phyloP scores from a whole-genome alignment of 2,888 invertebrate species.

The Cantharis nigra region DNA sequence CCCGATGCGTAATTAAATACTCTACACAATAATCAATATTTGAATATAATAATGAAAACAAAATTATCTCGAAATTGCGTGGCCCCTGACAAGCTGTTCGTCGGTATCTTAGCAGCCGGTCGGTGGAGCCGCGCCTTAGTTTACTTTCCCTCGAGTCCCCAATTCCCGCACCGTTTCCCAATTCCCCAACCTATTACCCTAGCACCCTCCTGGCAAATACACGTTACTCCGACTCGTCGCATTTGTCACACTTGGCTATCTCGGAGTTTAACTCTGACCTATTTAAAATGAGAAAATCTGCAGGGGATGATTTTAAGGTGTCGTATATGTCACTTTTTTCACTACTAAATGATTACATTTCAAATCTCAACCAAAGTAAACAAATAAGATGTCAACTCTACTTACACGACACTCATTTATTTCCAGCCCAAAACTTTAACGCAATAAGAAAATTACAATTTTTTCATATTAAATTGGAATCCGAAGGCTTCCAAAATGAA shows the following conservation, averaged over 20 bases:
- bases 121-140: conserved; percentile 32
- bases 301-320: conserved; percentile 28
- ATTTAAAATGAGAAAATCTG: conserved; percentile 31
- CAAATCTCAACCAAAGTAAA: not conserved
- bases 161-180: conserved; percentile 31
- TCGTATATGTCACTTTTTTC: conserved; percentile 21
- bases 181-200: conserved; percentile 19
- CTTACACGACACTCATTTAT: not conserved
- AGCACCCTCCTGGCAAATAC: conserved; percentile 27
- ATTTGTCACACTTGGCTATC: conserved; percentile 35
- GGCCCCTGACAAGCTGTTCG: conserved; percentile 27
- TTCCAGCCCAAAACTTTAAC: not conserved
- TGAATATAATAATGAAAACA: conserved; percentile 28
- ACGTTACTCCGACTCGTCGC: conserved; percentile 31
- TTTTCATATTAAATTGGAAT: not conserved
- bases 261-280: conserved; percentile 35
- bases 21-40: conserved; percentile 17
- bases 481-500: not conserved
- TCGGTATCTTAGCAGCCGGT: conserved; percentile 32
- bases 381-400: not conserved
- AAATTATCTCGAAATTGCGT: conserved; percentile 30
- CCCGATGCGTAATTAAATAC: conserved; percentile 5
- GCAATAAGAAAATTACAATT: not conserved
- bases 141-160: conserved; percentile 31
- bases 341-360: conserved; percentile 23